These are phyloP conservation scores for Neoarius graeffei DNA, from an alignment of 2,113 vertebrate genomes.

Conservation along the genomic window DNA sequence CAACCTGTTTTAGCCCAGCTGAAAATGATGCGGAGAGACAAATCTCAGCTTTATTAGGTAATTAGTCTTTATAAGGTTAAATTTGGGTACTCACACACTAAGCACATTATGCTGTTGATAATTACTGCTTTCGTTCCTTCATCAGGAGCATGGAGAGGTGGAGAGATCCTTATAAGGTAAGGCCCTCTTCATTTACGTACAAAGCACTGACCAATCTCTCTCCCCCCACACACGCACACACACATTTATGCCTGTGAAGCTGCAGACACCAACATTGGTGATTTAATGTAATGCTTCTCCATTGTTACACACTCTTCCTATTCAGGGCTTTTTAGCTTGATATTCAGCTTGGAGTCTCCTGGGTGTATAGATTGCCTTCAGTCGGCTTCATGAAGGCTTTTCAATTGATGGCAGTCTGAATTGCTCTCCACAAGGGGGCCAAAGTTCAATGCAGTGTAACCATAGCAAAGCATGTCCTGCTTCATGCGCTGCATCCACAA, in stretches of 20 bases:
- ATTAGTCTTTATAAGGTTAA: slow-evolving; percentile 11
- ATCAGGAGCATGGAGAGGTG: slow-evolving; percentile 32
- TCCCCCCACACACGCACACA: neutral
- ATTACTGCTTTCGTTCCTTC: slow-evolving; percentile 18
- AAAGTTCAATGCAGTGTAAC: slow-evolving; percentile 53
- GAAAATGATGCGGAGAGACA: neutral
- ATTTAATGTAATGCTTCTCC: slow-evolving; percentile 33
- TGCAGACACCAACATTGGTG: slow-evolving; percentile 29
- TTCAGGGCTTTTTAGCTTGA: slow-evolving; percentile 9
- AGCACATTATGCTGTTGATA: slow-evolving; percentile 22
- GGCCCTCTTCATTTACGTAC: slow-evolving; percentile 21
- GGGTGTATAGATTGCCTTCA: slow-evolving; percentile 50
- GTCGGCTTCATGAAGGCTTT: slow-evolving; percentile 66
- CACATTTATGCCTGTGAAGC: slow-evolving; percentile 13
- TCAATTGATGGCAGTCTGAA: slow-evolving; percentile 43
- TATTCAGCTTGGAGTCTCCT: slow-evolving; percentile 48
- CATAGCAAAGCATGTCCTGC: slow-evolving; percentile 13
- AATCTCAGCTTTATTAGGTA: neutral
- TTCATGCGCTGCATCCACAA: slow-evolving; percentile 7
- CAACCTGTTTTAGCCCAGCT: neutral
- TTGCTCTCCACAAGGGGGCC: slow-evolving; percentile 43
- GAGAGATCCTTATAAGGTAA: slow-evolving; percentile 65
- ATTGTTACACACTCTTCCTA: slow-evolving; percentile 20
- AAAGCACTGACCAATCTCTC: slow-evolving; percentile 37
- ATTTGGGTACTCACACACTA: slow-evolving; percentile 22